Base-by-base conservation (phyloP, 2,888 invertebrate genomes). In the Mimumesa dahlbomi region DNA sequence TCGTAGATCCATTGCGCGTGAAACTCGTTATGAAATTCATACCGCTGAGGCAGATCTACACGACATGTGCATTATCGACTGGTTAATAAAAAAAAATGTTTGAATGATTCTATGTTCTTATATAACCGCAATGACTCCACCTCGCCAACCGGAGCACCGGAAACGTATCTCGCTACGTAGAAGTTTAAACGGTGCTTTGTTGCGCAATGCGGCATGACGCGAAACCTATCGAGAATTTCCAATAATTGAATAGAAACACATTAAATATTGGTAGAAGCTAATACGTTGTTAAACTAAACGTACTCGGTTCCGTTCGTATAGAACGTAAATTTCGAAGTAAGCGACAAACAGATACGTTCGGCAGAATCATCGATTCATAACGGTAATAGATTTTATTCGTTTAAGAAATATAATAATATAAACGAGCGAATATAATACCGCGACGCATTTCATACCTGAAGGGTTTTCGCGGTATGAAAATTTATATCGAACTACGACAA, bases 131-230 rank as follows among this genome's bases (percentile, higher is more conserved):
- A 4, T 9, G 9, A n/a, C 16, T 36, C 14, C 45, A 54, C 25
- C 52, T 56, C 16, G 46, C 40, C 42, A 61, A 49, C 45, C 42
- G 25, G 25, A 63, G 40, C 40, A 57, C 54, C 56, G 48, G 46
- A 63, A 48, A 56, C 45, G 56, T 40, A 48, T 45, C 56, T 31
- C 25, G 36, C 29, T 11, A 38, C 38, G n/a, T 9, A 29, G 9
- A 29, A 9, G 29, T 34, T 40, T 40, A 40, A 16, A 6, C 38
- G 38, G 0, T 4, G 38, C 16, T 14, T 40, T 16, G n/a, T 36
- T 7, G 16, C n/a, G 18, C 7, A 22, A 25, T n/a, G 11, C 2
- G 22, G n/a, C 42, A 0, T 7, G 19, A 40, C 14, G n/a, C 22
- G 21, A 16, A 45, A 31, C 13, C 22, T 7, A 29, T 31, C n/a